A percentile compares a stretch with the other conserved stretches of the same genome.
Evolutionary conservation across 2,797 vertebrate species (phyloP).

Genomic region (Pangasius sanitwongsei): DNA sequence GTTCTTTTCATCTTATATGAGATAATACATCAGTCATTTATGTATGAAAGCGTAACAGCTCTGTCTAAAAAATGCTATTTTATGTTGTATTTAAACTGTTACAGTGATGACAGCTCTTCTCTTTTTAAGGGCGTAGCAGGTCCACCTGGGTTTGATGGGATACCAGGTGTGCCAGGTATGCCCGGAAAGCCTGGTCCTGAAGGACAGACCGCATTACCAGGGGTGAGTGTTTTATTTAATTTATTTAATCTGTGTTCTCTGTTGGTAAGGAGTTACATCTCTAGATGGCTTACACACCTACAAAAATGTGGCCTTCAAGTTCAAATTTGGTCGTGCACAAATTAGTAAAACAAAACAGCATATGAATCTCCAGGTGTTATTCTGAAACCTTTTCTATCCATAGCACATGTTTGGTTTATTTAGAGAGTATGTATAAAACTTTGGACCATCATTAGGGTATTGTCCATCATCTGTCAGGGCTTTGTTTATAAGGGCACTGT

Average conservation of each 20-base stretch:
- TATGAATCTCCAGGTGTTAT: neutral
- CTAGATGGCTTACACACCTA: neutral
- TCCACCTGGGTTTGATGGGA: constrained; percentile 89
- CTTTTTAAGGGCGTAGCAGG: constrained; percentile 84
- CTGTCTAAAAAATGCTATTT: neutral
- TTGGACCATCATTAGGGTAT: neutral
- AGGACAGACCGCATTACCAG: constrained; percentile 80
- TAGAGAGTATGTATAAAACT: neutral
- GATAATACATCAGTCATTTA: neutral
- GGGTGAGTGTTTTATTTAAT: constrained; percentile 70
- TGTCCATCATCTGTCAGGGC: neutral
- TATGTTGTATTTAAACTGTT: neutral
- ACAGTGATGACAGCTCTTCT: neutral
- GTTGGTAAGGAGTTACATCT: neutral
- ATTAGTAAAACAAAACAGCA: neutral
- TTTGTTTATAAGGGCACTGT: neutral
- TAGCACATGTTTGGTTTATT: neutral
- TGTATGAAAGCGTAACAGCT: neutral
- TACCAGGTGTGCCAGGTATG: constrained; percentile 92
- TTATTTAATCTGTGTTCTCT: neutral
- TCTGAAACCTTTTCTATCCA: neutral
- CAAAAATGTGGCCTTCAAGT: neutral
- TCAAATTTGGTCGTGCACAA: neutral
- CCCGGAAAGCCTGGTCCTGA: constrained; percentile 87
- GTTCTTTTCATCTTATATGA: neutral